A percentile compares a stretch with the other conserved stretches of the same genome.
These are phyloP conservation scores for Epinotia demarniana DNA, from an alignment of 2,888 invertebrate species.

Conservation along the genomic window DNA sequence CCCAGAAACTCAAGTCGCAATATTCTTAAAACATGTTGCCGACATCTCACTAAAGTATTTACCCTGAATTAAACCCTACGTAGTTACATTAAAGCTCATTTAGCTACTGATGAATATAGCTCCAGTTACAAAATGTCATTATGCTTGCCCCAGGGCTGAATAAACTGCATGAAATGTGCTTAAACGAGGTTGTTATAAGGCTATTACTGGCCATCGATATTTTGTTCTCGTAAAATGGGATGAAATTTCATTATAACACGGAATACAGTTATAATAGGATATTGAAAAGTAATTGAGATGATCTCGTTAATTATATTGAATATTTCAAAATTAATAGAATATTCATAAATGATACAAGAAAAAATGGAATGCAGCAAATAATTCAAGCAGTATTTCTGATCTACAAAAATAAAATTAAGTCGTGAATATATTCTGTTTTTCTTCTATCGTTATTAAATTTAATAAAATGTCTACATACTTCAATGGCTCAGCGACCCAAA, in stretches of 20 bases:
- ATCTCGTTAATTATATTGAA: conserved; percentile 50
- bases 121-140: conserved; percentile 33
- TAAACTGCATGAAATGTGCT: conserved; percentile 55
- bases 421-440: background rate
- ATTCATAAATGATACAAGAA: background rate
- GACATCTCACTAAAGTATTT: background rate
- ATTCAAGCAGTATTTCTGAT: background rate
- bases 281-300: conserved; percentile 45
- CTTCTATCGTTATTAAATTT: background rate
- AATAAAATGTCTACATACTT: no score
- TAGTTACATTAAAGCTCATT: conserved; percentile 15
- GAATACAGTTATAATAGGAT: conserved; percentile 30
- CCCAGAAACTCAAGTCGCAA: conserved; percentile 17
- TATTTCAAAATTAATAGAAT: conserved; percentile 11
- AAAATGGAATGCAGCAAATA: no score
- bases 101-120: background rate
- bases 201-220: conserved; percentile 57
- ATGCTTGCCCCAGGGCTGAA: conserved; percentile 46
- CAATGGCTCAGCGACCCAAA: no score
- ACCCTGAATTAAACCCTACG: background rate
- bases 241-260: conserved; percentile 49
- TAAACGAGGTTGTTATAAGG: conserved; percentile 63
- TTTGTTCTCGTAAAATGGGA: conserved; percentile 53
- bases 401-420: background rate
- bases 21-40: conserved; percentile 28